Percentiles rank a stretch among this genome's conserved stretches.
Conservation (phyloP, 1,140 invertebrate genomes). For the Trichonephila inaurata region DNA sequence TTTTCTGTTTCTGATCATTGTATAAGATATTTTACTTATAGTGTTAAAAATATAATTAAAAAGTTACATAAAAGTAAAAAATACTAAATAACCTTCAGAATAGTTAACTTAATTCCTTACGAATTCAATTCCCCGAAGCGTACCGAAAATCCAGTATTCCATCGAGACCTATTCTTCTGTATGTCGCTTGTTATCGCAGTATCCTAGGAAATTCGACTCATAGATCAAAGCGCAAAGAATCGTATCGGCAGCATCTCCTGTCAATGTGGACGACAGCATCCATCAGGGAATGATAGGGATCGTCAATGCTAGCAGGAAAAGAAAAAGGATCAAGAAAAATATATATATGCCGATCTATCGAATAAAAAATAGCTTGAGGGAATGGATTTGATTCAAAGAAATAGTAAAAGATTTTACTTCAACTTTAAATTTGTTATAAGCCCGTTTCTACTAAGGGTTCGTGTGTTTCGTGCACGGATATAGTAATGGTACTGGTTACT, state of each 20-base stretch:
- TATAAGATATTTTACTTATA: no score
- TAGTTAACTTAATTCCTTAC: neutral
- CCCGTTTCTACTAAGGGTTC: neutral
- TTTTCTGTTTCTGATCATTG: no score
- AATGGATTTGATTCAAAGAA: conserved; percentile 50
- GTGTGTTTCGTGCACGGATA: no score
- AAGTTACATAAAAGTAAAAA: no score
- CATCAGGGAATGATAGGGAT: conserved; percentile 50
- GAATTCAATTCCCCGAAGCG: neutral
- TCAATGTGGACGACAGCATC: conserved; percentile 38
- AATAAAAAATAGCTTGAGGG: neutral
- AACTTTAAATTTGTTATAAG: neutral
- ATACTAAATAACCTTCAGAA: no score
- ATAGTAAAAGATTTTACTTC: conserved; percentile 18
- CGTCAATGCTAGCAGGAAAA: neutral
- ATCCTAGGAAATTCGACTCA: neutral
- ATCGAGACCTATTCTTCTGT: neutral
- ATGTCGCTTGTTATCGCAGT: conserved; percentile 51
- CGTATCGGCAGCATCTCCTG: conserved; percentile 52
- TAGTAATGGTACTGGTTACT: no score
- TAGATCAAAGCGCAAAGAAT: conserved; percentile 58
- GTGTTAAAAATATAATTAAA: no score
- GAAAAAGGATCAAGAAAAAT: conserved; percentile 10
- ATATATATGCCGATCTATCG: conserved; percentile 37
- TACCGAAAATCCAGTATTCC: neutral